Evolutionary conservation across 2,888 invertebrate species (phyloP).

Genomic region (Ametastegia equiseti): DNA sequence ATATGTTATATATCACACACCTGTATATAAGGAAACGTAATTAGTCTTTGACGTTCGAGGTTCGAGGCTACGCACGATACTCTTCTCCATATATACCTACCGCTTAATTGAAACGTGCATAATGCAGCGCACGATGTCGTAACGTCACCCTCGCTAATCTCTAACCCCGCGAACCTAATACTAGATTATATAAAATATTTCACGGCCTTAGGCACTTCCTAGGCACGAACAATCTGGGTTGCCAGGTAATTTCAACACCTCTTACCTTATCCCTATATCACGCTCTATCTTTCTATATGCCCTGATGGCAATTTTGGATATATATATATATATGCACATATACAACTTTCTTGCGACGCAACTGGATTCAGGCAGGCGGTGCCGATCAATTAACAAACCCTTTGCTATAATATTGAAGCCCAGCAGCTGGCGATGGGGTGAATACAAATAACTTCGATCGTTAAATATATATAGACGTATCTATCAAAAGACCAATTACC

Average conservation of each 20-base stretch:
- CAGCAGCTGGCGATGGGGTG: not conserved
- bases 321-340: no score
- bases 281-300: not conserved
- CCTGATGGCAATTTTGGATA: not conserved
- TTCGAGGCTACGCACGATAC: not conserved
- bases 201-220: not conserved
- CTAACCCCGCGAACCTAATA: conserved; percentile 33
- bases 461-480: conserved; percentile 13
- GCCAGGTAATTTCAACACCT: not conserved
- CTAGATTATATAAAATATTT: conserved; percentile 37
- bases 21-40: not conserved
- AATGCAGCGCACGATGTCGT: conserved; percentile 5
- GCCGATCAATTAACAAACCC: conserved; percentile 30
- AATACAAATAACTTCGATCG: not conserved
- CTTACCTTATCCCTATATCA: no score
- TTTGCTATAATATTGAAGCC: not conserved
- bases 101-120: conserved; percentile 36
- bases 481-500: not conserved
- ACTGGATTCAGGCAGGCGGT: not conserved
- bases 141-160: conserved; percentile 30
- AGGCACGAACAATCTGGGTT: conserved; percentile 2
- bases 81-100: not conserved
- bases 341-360: conserved; percentile 10
- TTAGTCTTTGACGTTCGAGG: conserved; percentile 9
- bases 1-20: not conserved